These are phyloP conservation scores for Hirtodrosophila alboralis DNA, from an alignment of 2,888 invertebrate genomes.

Conservation along the genomic window DNA sequence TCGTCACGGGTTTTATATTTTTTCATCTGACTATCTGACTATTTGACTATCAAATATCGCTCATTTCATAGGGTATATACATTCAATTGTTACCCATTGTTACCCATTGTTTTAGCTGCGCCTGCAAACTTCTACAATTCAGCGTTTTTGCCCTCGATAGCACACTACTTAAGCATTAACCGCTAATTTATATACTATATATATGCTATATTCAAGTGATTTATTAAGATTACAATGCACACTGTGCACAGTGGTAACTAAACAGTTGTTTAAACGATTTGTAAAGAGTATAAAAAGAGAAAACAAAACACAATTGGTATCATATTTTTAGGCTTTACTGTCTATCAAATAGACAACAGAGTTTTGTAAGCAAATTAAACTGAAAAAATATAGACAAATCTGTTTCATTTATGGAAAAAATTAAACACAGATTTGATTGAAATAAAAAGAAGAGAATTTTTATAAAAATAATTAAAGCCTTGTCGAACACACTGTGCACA, in stretches of 20 bases:
- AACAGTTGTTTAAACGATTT: background rate
- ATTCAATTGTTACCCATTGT: slow-evolving; percentile 15
- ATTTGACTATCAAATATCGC: slow-evolving; percentile 77
- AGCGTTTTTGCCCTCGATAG: slow-evolving; percentile 34
- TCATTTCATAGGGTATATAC: slow-evolving; percentile 45
- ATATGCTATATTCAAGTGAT: slow-evolving; percentile 29
- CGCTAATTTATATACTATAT: slow-evolving; percentile 48
- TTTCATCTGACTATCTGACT: slow-evolving; percentile 34
- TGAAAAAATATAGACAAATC: background rate
- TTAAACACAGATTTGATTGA: no score
- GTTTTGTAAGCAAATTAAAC: background rate
- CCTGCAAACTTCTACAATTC: slow-evolving; percentile 34
- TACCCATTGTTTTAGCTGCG: no score
- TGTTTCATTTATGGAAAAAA: no score
- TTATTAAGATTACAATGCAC: slow-evolving; percentile 9
- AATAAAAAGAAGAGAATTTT: no score
- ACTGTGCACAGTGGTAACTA: slow-evolving; percentile 26
- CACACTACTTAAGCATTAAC: slow-evolving; percentile 63
- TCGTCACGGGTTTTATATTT: slow-evolving; percentile 38
- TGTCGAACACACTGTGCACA: slow-evolving; percentile 39
- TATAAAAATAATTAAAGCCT: slow-evolving; percentile 19
- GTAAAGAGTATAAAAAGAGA: background rate
- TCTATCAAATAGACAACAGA: slow-evolving; percentile 59
- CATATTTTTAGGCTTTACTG: slow-evolving; percentile 8
- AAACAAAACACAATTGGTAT: slow-evolving; percentile 2